Evolutionary conservation across 2,113 vertebrate species (phyloP), one percentile per base, ranked within the genome.

Genomic region (Aplodontia rufa): DNA sequence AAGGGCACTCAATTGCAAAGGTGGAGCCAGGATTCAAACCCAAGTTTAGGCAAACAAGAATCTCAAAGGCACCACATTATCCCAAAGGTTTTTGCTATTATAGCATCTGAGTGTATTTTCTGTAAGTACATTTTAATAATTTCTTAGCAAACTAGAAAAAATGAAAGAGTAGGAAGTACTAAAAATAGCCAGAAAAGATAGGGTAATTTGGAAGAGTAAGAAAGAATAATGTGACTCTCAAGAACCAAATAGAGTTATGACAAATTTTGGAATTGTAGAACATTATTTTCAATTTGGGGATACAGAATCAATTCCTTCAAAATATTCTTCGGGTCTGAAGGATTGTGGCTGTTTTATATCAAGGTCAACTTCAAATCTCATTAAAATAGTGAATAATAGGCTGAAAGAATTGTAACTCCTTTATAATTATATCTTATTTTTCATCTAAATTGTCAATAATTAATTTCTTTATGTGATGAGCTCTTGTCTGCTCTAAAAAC

Each of bases 291-390:
- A 55, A 28, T 53, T 81, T 85, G 26, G 3, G 24, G 28, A 42
- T 74, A 51, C 47, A 74, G 12, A 93, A 72, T 51, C 37, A 88
- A 51, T 35, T 85, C 47, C 22, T 55, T 80, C 45, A 66, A 91
- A n/a, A 42, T 51, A 37, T 78, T 72, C 8, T 79, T 88, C n/a
- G 74, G 17, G 5, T 78, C 14, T 91, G n/a, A 94, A 95, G 17
- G 22, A 85, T 87, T 53, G 32, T n/a, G 40, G 7, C 71, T 74
- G 66, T 75, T 92, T 90, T 90, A 66, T 74, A n/a, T 32, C 60
- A 35, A 82, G n/a, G 13, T 89, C 30, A 92, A 79, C 40, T 45
- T 95, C 72, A 94, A 81, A 80, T 81, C 30, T 93, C 40, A 80
- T 55, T 94, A 45, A 94, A 81, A 81, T 58, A 92, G 8, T 90